phyloP scores from a whole-genome alignment of 2,113 vertebrate species.

The Nibea albiflora region DNA sequence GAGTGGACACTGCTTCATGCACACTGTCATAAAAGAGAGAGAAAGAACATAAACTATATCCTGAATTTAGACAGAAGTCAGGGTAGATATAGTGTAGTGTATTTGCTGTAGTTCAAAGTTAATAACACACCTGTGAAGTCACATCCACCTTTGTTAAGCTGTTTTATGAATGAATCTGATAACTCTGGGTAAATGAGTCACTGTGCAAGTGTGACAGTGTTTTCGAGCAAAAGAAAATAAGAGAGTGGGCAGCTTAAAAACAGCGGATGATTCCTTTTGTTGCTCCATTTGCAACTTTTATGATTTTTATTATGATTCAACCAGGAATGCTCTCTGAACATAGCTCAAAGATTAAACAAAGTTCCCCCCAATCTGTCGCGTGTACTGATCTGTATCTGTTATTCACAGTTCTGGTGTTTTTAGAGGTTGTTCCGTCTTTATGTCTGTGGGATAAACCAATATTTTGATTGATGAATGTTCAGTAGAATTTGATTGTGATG shows the following conservation, averaged over 20 bases:
- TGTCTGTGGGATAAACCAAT: neutral
- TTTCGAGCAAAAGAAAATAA: conserved; percentile 16
- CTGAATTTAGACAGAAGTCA: too few relatives aligned
- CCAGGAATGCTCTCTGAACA: neutral
- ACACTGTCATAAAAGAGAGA: neutral
- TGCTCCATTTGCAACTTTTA: conserved; percentile 1
- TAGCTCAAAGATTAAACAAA: neutral
- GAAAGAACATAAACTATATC: too few relatives aligned
- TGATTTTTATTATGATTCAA: conserved; percentile 35
- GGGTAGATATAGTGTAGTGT: too few relatives aligned
- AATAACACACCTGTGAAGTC: neutral
- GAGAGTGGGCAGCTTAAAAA: neutral
- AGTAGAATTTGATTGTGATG: neutral
- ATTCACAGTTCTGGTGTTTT: neutral
- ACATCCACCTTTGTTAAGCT: neutral
- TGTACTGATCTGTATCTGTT: neutral
- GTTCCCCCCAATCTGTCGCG: conserved; percentile 20
- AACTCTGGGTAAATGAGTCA: conserved; percentile 27
- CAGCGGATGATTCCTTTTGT: neutral
- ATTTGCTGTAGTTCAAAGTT: neutral
- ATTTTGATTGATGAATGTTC: too few relatives aligned
- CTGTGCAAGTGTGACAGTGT: neutral
- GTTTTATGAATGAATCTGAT: conserved; percentile 28
- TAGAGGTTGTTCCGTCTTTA: neutral
- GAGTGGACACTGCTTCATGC: neutral